Conservation (phyloP, 1,140 invertebrate species). For the Tribolium castaneum region DNA sequence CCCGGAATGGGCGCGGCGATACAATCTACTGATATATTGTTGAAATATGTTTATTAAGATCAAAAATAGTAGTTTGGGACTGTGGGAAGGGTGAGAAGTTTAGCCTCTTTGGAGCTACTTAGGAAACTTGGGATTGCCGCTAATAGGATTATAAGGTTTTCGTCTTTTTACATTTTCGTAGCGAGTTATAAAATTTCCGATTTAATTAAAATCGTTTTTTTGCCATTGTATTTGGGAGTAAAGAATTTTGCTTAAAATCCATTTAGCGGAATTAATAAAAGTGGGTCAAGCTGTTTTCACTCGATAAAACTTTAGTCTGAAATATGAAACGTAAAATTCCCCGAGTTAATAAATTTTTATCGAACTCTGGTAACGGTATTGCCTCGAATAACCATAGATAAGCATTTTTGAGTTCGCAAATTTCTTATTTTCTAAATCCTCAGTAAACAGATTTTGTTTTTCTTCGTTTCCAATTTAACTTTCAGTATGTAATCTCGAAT, state of each 20-base stretch:
- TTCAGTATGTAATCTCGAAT: background rate
- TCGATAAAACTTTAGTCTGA: slow-evolving; percentile 25
- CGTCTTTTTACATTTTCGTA: background rate
- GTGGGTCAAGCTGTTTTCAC: background rate
- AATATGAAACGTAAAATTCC: slow-evolving; percentile 3
- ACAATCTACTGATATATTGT: slow-evolving; percentile 40
- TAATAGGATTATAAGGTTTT: slow-evolving; percentile 21
- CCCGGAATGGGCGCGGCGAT: slow-evolving; percentile 36
- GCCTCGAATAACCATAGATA: slow-evolving; percentile 7
- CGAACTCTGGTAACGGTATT: background rate
- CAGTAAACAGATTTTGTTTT: background rate
- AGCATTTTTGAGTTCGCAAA: background rate
- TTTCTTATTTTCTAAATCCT: background rate
- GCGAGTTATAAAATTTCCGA: background rate
- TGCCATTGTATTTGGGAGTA: background rate
- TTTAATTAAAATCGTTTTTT: background rate
- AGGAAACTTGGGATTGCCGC: slow-evolving; percentile 7
- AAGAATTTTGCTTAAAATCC: background rate
- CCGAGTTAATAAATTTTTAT: slow-evolving; percentile 10
- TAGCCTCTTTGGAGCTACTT: background rate
- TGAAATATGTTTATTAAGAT: background rate
- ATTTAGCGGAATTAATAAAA: background rate
- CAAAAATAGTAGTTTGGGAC: too few relatives aligned
- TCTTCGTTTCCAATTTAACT: background rate
- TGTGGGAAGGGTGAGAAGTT: background rate